These are phyloP conservation scores for Caenorhabditis sulstoni DNA, from an alignment of 2,888 invertebrate genomes.

Conservation along the genomic window DNA sequence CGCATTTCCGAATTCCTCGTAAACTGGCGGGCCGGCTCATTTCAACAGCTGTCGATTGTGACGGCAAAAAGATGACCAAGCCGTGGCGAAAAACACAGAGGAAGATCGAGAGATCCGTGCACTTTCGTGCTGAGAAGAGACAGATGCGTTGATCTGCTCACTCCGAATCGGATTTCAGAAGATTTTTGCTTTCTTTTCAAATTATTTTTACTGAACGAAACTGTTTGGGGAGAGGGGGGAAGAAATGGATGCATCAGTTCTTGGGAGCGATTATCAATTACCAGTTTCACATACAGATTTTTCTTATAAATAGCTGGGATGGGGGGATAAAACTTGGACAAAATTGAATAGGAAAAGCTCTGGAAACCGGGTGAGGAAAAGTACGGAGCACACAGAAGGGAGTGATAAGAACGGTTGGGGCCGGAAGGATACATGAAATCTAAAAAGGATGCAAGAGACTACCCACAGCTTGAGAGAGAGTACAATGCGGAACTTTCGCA, in stretches of 20 bases:
- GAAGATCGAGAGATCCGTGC: constrained; percentile 19
- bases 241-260: constrained; percentile 39
- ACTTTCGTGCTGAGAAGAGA: constrained; percentile 36
- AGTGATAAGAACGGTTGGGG: constrained; percentile 24
- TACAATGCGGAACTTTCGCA: constrained; percentile 42
- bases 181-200: constrained; percentile 4
- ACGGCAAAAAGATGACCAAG: constrained; percentile 46
- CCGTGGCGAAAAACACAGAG: constrained; percentile 44
- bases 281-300: constrained; percentile 38
- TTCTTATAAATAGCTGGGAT: constrained; percentile 15
- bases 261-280: constrained; percentile 25
- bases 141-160: neutral
- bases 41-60: constrained; percentile 55
- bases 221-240: constrained; percentile 2
- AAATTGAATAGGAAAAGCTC: constrained; percentile 12
- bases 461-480: constrained; percentile 35
- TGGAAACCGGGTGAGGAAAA: constrained; percentile 41
- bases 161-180: constrained; percentile 36
- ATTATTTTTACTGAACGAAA: constrained; percentile 35
- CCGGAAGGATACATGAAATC: constrained; percentile 43
- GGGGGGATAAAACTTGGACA: constrained; percentile 11
- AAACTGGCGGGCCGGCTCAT: constrained; percentile 34
- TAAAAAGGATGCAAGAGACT: constrained; percentile 34
- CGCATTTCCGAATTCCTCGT: constrained; percentile 41
- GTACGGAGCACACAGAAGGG: constrained; percentile 33